Conservation (phyloP, 2,888 invertebrate genomes). For the Sussaba pulchella region DNA sequence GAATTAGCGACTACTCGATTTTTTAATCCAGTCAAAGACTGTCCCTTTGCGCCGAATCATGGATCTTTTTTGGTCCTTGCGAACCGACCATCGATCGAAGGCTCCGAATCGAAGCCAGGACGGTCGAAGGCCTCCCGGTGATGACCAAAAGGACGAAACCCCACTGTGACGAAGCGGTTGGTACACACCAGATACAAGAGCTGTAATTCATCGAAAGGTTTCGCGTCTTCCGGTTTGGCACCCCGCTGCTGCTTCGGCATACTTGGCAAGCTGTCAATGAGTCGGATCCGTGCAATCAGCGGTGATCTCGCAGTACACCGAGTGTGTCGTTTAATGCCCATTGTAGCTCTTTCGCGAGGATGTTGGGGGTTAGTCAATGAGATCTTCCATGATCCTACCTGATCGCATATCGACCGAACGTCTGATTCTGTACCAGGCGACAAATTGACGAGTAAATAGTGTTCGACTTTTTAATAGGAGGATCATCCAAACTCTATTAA, state of each 20-base stretch:
- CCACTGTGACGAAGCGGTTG: neutral
- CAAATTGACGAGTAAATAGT: too few relatives aligned
- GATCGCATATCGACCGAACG: neutral
- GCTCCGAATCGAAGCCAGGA: too few relatives aligned
- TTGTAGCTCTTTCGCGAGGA: neutral
- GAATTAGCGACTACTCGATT: too few relatives aligned
- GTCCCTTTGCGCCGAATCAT: too few relatives aligned
- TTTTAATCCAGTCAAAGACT: too few relatives aligned
- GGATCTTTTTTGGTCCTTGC: neutral
- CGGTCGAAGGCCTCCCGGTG: neutral
- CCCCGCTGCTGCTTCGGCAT: neutral
- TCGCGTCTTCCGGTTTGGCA: constrained; percentile 4
- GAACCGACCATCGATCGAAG: constrained; percentile 4
- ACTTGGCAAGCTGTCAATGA: constrained; percentile 16
- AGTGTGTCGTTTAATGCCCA: neutral
- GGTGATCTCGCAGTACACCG: neutral
- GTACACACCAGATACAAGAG: neutral
- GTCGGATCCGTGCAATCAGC: neutral
- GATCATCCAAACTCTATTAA: too few relatives aligned
- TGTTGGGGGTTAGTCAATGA: neutral
- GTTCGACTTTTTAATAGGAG: too few relatives aligned
- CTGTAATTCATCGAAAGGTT: neutral
- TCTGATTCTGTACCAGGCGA: neutral
- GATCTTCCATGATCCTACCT: neutral
- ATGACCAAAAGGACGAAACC: neutral